These are phyloP conservation scores for Eriocheir sinensis DNA, from an alignment of 1,140 invertebrate species.

Conservation along the genomic window DNA sequence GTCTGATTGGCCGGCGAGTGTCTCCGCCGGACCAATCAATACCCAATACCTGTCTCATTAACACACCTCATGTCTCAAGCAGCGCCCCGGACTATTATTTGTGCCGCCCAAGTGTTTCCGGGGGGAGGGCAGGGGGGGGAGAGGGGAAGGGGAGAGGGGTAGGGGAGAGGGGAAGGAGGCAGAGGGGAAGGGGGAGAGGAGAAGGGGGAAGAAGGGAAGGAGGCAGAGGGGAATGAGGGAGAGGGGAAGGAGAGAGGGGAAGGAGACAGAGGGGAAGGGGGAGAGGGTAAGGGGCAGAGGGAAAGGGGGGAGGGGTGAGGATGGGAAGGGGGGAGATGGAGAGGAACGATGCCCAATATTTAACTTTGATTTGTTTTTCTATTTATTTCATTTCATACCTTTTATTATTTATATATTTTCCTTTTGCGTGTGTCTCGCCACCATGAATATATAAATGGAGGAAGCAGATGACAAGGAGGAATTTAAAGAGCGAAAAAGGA, in stretches of 20 bases:
- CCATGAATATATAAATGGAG: no score
- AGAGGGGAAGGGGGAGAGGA: background rate
- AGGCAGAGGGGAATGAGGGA: background rate
- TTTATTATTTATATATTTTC: no score
- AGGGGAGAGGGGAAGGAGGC: background rate
- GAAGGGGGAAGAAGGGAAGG: background rate
- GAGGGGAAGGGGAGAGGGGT: background rate
- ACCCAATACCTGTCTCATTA: constrained; percentile 76
- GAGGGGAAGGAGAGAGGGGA: background rate
- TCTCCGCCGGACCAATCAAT: constrained; percentile 74
- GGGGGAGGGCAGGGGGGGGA: background rate
- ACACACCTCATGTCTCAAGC: constrained; percentile 75
- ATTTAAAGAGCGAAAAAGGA: no score
- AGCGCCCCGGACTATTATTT: background rate
- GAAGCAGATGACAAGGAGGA: no score
- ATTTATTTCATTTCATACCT: no score
- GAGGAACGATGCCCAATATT: no score
- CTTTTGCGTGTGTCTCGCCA: no score
- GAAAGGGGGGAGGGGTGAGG: background rate
- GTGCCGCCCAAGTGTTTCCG: background rate
- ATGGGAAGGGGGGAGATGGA: background rate
- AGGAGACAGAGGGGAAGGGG: background rate
- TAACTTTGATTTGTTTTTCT: no score
- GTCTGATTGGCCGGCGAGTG: constrained; percentile 69
- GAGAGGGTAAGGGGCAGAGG: background rate